Evolutionary conservation across 2,113 vertebrate species (phyloP), one percentile per base, ranked within the genome.

Genomic region (Rhegmatorhina hoffmannsi): DNA sequence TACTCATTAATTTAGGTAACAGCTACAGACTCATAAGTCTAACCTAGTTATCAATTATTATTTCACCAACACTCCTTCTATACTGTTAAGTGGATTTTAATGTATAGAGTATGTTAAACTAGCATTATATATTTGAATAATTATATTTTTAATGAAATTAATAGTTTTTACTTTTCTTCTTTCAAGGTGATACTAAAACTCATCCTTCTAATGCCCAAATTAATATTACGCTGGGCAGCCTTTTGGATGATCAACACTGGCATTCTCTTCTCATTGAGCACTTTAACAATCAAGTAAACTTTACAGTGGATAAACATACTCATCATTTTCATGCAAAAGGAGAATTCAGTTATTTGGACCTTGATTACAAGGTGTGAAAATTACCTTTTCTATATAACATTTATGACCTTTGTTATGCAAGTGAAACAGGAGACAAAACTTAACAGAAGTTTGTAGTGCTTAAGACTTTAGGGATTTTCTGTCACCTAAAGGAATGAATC

Each of bases 191-290:
- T 85, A 94, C 94, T 75, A 97, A 95, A 91, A 91, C 87, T 49
- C 77, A 90, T 44, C 96, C 97, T 36, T 82, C 97, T 36, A 97
- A 97, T 85, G 87, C 94, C 62, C 97, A 89, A 83, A 92, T 97
- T 79, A 95, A 91, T 28, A 97, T 98, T 86, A 98, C 97, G 5
- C 86, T 99, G 91, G 99, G 99, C 92, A 99, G 99, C 94, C 97
- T 99, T 89, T 97, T 99, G 80, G 99, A 99, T 38, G 99, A 99
- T 90, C 99, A 99, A 24, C 99, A 99, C 68, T 99, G 99, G 99
- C 99, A 99, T 95, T 97, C 97, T 7, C 97, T 99, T 87, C 94
- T 98, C 38, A 95, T 99, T 92, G 98, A 99, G 93, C 97, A 95
- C 34, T 94, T 98, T 96, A 98, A 97, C 96, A 97, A 96, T 49